phyloP scores from a whole-genome alignment of 2,797 vertebrate species.

The Allobates femoralis region DNA sequence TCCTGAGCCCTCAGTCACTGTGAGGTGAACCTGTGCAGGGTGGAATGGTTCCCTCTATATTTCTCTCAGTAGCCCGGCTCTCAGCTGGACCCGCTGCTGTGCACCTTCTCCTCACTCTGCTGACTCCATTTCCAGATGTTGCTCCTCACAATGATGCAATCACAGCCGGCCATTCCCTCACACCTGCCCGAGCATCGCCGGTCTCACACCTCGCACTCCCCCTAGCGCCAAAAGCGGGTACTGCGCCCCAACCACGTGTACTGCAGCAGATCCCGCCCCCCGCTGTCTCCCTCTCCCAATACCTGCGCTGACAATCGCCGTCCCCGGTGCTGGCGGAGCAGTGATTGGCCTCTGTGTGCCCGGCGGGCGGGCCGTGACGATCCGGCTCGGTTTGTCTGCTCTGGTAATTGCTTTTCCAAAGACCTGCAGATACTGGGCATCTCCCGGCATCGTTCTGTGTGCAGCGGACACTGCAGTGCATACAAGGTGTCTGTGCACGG shows the following conservation, averaged over 20 bases:
- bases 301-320: conserved; percentile 58
- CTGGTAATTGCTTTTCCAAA: conserved; percentile 78
- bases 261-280: conserved; percentile 65
- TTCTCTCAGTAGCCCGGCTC: too few species aligned
- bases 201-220: conserved; percentile 55
- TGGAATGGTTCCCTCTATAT: too few species aligned
- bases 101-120: neutral
- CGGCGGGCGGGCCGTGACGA: conserved; percentile 75
- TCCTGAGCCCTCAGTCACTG: too few species aligned
- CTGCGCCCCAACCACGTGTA: conserved; percentile 83
- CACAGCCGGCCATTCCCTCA: neutral
- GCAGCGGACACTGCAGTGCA: conserved; percentile 67
- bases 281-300: conserved; percentile 67
- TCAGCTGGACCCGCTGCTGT: neutral
- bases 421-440: conserved; percentile 66
- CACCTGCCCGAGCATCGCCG: conserved; percentile 36
- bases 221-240: conserved; percentile 59
- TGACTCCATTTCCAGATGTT: neutral
- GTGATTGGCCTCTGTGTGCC: conserved; percentile 60
- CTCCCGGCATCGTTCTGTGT: conserved; percentile 42
- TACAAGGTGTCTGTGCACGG: neutral
- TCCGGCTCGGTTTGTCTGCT: conserved; percentile 78
- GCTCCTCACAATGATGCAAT: neutral
- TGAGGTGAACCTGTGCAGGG: too few species aligned
- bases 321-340: fast-evolving